Evolutionary conservation across 2,113 vertebrate species (phyloP).

Genomic region (Ictalurus furcatus): DNA sequence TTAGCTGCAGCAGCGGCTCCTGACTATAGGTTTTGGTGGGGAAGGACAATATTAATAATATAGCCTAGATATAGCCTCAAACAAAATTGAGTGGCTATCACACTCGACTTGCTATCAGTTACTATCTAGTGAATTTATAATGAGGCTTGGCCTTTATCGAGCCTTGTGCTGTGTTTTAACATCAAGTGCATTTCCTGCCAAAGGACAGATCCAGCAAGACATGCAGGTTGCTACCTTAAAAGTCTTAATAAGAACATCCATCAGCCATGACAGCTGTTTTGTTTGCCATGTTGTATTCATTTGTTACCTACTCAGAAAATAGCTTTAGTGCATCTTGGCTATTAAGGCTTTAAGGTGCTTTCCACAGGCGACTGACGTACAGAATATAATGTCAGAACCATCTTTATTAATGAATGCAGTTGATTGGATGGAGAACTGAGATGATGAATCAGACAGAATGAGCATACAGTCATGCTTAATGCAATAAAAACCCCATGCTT

Average conservation of each 20-base stretch:
- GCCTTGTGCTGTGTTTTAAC: not conserved
- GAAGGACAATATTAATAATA: not conserved
- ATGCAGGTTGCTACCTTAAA: conserved; percentile 40
- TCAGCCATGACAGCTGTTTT: conserved; percentile 32
- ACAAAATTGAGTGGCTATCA: not conserved
- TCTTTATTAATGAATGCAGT: conserved; percentile 35
- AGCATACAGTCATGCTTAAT: not conserved
- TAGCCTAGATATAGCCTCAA: not conserved
- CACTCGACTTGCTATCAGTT: not conserved
- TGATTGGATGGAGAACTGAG: not conserved
- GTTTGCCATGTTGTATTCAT: conserved; percentile 21
- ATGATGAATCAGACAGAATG: not conserved
- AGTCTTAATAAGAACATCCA: conserved; percentile 33
- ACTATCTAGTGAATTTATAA: not conserved
- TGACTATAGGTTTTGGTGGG: not conserved
- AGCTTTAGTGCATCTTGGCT: conserved; percentile 35
- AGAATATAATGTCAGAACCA: conserved; percentile 18
- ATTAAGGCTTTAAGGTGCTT: conserved; percentile 26
- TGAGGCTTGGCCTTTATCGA: not conserved
- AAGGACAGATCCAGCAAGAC: conserved; percentile 38
- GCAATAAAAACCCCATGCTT: not conserved
- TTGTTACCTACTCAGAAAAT: conserved; percentile 9
- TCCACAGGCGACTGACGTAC: conserved; percentile 13
- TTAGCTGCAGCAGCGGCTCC: not conserved
- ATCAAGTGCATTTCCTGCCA: conserved; percentile 33